Percentiles rank a stretch among this genome's conserved stretches.
phyloP scores from a whole-genome alignment of 2,797 vertebrate genomes.

The Echiichthys vipera region DNA sequence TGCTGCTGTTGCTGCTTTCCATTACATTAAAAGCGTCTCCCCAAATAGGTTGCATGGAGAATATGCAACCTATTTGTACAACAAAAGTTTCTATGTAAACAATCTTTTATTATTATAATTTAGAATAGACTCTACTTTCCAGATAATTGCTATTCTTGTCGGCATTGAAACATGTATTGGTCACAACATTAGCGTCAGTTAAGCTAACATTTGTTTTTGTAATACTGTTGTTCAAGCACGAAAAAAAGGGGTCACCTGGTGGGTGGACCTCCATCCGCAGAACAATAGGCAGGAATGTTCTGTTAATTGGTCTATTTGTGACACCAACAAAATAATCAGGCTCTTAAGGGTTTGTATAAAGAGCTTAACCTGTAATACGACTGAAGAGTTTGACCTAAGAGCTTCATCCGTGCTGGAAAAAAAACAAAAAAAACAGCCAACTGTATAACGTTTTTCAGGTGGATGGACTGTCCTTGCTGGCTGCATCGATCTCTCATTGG shows the following conservation, averaged over 20 bases:
- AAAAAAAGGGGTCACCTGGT: neutral
- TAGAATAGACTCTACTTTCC: neutral
- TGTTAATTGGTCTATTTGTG: conserved; percentile 25
- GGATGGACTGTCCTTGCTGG: conserved; percentile 93
- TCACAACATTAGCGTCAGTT: neutral
- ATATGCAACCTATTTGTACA: neutral
- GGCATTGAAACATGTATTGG: neutral
- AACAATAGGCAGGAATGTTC: neutral
- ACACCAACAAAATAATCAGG: conserved; percentile 10
- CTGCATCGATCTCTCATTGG: conserved; percentile 92
- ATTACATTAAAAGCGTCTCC: too few species aligned
- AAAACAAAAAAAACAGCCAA: neutral
- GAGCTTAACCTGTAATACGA: conserved; percentile 34
- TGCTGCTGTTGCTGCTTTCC: neutral
- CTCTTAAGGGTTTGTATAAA: conserved; percentile 22
- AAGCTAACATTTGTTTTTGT: conserved; percentile 3
- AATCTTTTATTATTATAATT: neutral
- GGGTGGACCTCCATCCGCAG: neutral
- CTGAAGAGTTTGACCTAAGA: too few species aligned
- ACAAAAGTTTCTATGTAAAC: neutral
- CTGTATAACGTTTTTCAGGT: conserved; percentile 77
- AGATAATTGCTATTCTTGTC: neutral
- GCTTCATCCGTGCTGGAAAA: neutral
- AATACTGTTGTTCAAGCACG: neutral
- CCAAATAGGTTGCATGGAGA: neutral